Conservation (phyloP, 2,113 vertebrate species). For the Tachycineta bicolor region DNA sequence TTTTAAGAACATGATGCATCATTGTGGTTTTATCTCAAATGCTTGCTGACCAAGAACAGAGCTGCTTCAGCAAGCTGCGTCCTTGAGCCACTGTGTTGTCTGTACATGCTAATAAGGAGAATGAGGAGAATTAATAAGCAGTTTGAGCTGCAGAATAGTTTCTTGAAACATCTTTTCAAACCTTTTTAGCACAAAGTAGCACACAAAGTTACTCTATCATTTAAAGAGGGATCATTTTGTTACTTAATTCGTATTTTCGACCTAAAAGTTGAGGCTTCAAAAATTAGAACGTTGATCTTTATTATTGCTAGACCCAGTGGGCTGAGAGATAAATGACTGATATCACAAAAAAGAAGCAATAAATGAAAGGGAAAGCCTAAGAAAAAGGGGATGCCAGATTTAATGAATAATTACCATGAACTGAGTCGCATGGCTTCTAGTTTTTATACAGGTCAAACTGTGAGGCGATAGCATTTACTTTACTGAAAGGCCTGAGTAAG, state of each 20-base stretch:
- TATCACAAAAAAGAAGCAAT: not conserved
- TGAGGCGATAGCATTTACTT: constrained; percentile 1
- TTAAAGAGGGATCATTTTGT: not conserved
- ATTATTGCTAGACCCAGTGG: not conserved
- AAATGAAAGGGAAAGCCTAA: not conserved
- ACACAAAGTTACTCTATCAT: not conserved
- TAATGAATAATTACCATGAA: not conserved
- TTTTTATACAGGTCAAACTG: not conserved
- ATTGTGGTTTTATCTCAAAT: constrained; percentile 36
- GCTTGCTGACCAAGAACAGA: constrained; percentile 26
- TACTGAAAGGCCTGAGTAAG: not conserved
- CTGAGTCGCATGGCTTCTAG: not conserved
- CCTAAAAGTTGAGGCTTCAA: not conserved
- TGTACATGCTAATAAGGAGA: constrained; percentile 72
- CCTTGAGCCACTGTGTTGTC: constrained; percentile 73
- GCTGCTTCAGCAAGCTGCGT: constrained; percentile 55
- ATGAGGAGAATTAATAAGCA: constrained; percentile 78
- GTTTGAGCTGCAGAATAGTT: constrained; percentile 12
- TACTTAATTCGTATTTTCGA: not conserved
- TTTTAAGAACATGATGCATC: constrained; percentile 23
- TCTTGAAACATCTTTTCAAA: constrained; percentile 26
- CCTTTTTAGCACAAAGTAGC: not conserved
- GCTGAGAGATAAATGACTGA: not conserved
- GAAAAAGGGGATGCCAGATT: not conserved
- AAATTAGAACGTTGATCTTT: not conserved